Evolutionary conservation across 1,140 invertebrate genomes (phyloP).

Genomic region (Drosophila baimaii): DNA sequence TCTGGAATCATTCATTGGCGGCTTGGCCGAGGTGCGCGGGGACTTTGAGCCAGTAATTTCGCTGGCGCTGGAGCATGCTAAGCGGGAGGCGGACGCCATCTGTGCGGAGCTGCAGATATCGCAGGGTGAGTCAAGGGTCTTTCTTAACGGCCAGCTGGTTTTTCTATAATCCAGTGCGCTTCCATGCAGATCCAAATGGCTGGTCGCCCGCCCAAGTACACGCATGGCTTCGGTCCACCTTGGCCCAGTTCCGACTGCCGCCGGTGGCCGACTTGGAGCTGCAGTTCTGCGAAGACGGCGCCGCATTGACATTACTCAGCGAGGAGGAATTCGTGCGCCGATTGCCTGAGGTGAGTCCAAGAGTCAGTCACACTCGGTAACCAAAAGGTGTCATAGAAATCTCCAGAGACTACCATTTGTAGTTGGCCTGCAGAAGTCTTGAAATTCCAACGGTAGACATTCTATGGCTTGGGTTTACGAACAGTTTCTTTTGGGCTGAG

Average conservation of each 20-base stretch:
- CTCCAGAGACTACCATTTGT: constrained; percentile 17
- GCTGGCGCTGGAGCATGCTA: constrained; percentile 93
- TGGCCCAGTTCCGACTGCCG: constrained; percentile 90
- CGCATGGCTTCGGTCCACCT: constrained; percentile 94
- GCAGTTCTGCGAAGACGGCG: constrained; percentile 87
- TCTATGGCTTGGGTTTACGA: not conserved
- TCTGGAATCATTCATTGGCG: constrained; percentile 85
- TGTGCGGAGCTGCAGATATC: constrained; percentile 93
- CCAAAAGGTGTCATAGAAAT: constrained; percentile 23
- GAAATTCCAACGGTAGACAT: constrained; percentile 5
- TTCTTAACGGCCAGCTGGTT: not conserved
- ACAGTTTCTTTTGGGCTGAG: not conserved
- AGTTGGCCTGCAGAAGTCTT: constrained; percentile 17
- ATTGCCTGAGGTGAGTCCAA: constrained; percentile 89
- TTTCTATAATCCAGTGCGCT: not conserved
- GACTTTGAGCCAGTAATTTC: constrained; percentile 93
- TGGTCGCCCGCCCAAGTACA: constrained; percentile 94
- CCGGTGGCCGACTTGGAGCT: constrained; percentile 91
- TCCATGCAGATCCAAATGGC: constrained; percentile 90
- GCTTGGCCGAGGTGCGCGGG: constrained; percentile 86
- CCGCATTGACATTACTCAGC: constrained; percentile 89
- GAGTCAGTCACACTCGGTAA: constrained; percentile 6
- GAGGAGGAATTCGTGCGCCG: constrained; percentile 94
- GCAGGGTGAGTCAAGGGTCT: constrained; percentile 88
- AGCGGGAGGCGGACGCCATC: constrained; percentile 93